Evolutionary conservation across 2,113 vertebrate species (phyloP).

Genomic region (Perca fluviatilis): DNA sequence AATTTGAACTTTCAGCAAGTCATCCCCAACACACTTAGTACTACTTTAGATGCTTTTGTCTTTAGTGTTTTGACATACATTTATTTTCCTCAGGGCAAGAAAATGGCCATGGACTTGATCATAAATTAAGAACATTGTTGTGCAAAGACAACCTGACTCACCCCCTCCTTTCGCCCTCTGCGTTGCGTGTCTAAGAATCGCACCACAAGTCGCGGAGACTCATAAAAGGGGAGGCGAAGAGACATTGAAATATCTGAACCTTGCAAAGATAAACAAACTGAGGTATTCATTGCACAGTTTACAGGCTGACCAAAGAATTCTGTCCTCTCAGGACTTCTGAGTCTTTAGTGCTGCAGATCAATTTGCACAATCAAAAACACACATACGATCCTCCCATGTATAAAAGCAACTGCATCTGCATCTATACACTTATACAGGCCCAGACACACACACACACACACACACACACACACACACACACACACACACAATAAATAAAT

Average conservation of each 20-base stretch:
- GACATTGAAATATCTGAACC: slow-evolving; percentile 85
- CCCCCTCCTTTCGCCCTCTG: slow-evolving; percentile 44
- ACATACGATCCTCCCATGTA: slow-evolving; percentile 49
- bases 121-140: slow-evolving; percentile 71
- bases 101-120: slow-evolving; percentile 14
- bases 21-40: slow-evolving; percentile 30
- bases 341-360: slow-evolving; percentile 73
- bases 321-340: slow-evolving; percentile 80
- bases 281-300: slow-evolving; percentile 86
- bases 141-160: slow-evolving; percentile 70
- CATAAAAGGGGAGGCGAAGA: slow-evolving; percentile 84
- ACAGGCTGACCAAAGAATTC: slow-evolving; percentile 83
- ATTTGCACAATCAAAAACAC: slow-evolving; percentile 75
- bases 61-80: slow-evolving; percentile 53
- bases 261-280: slow-evolving; percentile 87
- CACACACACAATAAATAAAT: slow-evolving; percentile 64
- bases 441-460: slow-evolving; percentile 45
- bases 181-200: slow-evolving; percentile 80
- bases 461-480: slow-evolving; percentile 7
- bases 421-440: slow-evolving; percentile 33
- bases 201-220: slow-evolving; percentile 79
- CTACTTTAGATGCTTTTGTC: slow-evolving; percentile 51
- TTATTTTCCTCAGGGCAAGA: slow-evolving; percentile 43
- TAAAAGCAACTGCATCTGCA: slow-evolving; percentile 51
- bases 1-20: slow-evolving; percentile 68